phyloP scores from a whole-genome alignment of 1,140 invertebrate species.

The Drosophila lacteicornis region DNA sequence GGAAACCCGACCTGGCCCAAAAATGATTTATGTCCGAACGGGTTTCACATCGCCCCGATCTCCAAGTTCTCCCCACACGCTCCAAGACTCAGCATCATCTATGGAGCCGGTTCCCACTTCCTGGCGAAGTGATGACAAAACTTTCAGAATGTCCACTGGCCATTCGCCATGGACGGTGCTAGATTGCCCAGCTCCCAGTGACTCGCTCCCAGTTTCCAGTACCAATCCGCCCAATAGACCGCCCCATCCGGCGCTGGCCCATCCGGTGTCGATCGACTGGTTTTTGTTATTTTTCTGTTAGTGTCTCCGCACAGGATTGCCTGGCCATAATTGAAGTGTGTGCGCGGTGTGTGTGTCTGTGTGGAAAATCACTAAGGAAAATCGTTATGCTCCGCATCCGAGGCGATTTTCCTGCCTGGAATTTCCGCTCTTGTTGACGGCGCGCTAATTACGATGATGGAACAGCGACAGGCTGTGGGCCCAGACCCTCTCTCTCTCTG shows the following conservation, averaged over 20 bases:
- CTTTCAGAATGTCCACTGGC: slow-evolving; percentile 58
- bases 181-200: slow-evolving; percentile 1
- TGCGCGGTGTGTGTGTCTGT: slow-evolving; percentile 20
- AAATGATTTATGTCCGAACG: slow-evolving; percentile 57
- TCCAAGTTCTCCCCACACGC: slow-evolving; percentile 18
- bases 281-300: slow-evolving; percentile 36
- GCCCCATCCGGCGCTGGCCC: slow-evolving; percentile 71
- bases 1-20: slow-evolving; percentile 36
- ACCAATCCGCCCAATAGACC: slow-evolving; percentile 53
- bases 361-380: slow-evolving; percentile 62
- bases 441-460: slow-evolving; percentile 75
- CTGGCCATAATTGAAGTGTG: slow-evolving; percentile 57
- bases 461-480: slow-evolving; percentile 53
- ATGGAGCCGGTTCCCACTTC: slow-evolving; percentile 79
- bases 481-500: slow-evolving; percentile 4
- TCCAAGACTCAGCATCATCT: slow-evolving; percentile 36
- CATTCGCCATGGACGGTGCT: slow-evolving; percentile 2
- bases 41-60: slow-evolving; percentile 27
- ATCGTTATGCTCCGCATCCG: slow-evolving; percentile 71
- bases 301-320: slow-evolving; percentile 58
- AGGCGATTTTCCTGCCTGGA: slow-evolving; percentile 77
- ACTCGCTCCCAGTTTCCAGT: slow-evolving; percentile 20
- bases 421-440: slow-evolving; percentile 71
- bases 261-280: slow-evolving; percentile 76
- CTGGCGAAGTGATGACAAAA: slow-evolving; percentile 74